A percentile compares a stretch with the other conserved stretches of the same genome.
Conservation (phyloP, 2,888 invertebrate genomes). For the Nasonovia ribisnigri region DNA sequence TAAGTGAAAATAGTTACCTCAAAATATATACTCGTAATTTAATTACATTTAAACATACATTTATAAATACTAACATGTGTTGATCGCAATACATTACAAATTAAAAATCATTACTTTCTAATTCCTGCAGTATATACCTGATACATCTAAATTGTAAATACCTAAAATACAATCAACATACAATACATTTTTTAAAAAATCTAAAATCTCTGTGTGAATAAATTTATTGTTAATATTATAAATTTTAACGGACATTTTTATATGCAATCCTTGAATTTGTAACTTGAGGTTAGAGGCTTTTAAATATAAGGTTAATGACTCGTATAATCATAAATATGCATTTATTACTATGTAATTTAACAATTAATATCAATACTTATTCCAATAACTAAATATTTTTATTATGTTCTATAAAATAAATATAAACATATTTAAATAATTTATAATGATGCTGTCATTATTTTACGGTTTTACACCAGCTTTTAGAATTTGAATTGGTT, state of each 20-base stretch:
- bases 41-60: not conserved
- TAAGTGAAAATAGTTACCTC: not conserved
- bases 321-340: not conserved
- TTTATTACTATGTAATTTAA: not conserved
- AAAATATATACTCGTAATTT: too few species aligned
- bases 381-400: not conserved
- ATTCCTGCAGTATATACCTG: not conserved
- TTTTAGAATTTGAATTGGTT: constrained; percentile 13
- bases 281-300: not conserved
- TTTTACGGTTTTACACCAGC: not conserved
- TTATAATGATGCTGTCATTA: too few species aligned
- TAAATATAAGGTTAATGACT: not conserved
- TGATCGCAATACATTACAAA: not conserved
- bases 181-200: not conserved
- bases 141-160: not conserved
- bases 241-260: not conserved
- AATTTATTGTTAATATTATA: not conserved
- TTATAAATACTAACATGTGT: not conserved
- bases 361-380: not conserved
- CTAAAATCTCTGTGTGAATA: fast-evolving
- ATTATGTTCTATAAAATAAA: not conserved
- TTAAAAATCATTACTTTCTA: not conserved
- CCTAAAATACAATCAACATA: too few species aligned
- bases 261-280: not conserved
- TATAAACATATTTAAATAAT: not conserved